Evolutionary conservation across 2,888 invertebrate species (phyloP), one percentile per base, ranked within the genome.

Genomic region (Melolontha melolontha): DNA sequence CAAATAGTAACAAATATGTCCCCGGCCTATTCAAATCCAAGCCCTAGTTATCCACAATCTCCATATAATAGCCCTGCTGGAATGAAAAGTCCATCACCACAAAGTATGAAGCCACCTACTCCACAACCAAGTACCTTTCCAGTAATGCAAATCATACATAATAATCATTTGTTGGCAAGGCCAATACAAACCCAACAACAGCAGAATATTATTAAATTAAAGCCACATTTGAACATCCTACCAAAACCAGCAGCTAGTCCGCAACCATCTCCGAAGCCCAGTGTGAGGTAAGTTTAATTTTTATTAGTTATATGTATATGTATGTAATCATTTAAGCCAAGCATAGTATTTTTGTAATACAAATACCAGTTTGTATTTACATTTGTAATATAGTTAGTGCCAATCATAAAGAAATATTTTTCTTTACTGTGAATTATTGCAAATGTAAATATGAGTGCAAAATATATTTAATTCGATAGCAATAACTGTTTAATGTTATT

Each of bases 141-240:
- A 52, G 75, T 77, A 40, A 83, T 83, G 83, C 83, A 83, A 73
- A 82, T 83, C 50, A 81, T 83, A 54, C 81, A 81, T 70, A 83
- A 82, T 69, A 81, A 79, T 67, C 78, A 79, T 64, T 74, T 83
- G 55, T 69, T 82, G 65, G 79, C 81, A 6, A 76, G 82, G 66
- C 81, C 80, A 5, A 79, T 82, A 29, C 82, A 81, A 69, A 75
- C 77, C 11, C 70, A 73, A 59, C 80, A 80, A 67, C 78, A 78
- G 10, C 82, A 82, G 73, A 82, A 82, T 71, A 80, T 83, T 50
- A 82, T 84, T 70, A 84, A 84, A 73, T 75, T 84, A 66, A 84
- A 84, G 71, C 83, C 83, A 11, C 84, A 83, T 69, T 76, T 83
- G 68, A 84, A 83, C 74, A 84, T 84, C 70, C 75, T 84, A 71